phyloP scores from a whole-genome alignment of 2,888 invertebrate species.

The Embidobia sp. region DNA sequence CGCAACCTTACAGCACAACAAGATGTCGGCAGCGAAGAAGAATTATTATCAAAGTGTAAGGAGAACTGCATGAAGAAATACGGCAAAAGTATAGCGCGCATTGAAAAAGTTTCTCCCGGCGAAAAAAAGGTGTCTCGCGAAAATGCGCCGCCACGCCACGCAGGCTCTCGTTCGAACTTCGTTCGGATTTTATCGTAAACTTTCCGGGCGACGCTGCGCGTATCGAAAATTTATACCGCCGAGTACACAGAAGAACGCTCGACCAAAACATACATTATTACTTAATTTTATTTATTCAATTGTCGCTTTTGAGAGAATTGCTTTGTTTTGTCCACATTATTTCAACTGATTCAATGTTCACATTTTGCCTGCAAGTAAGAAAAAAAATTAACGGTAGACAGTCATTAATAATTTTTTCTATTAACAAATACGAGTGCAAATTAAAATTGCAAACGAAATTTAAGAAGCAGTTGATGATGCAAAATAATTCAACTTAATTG shows the following conservation, averaged over 20 bases:
- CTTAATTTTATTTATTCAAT: too few relatives aligned
- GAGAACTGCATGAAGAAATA: slow-evolving; percentile 45
- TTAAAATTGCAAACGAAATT: too few relatives aligned
- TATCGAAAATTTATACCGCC: slow-evolving; percentile 15
- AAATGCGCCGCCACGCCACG: slow-evolving; percentile 24
- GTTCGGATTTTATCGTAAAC: slow-evolving; percentile 44
- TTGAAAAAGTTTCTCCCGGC: slow-evolving; percentile 30
- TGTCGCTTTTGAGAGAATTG: too few relatives aligned
- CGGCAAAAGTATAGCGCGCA: slow-evolving; percentile 36
- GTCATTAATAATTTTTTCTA: too few relatives aligned
- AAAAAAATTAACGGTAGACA: too few relatives aligned
- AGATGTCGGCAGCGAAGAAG: slow-evolving; percentile 35
- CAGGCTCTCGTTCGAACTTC: slow-evolving; percentile 27
- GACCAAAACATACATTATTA: slow-evolving; percentile 10
- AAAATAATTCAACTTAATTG: neutral
- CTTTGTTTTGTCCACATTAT: neutral
- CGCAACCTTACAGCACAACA: slow-evolving; percentile 47
- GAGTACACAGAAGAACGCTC: neutral
- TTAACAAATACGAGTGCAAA: too few relatives aligned
- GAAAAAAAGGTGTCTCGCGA: slow-evolving; percentile 29
- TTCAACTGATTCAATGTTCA: neutral
- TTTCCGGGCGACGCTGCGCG: slow-evolving; percentile 27
- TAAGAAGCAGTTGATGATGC: too few relatives aligned
- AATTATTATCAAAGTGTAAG: slow-evolving; percentile 48
- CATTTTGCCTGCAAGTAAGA: too few relatives aligned